A percentile compares a stretch with the other conserved stretches of the same genome.
These are phyloP conservation scores for Blomia tropicalis DNA, from an alignment of 2,888 invertebrate genomes.

Conservation along the genomic window DNA sequence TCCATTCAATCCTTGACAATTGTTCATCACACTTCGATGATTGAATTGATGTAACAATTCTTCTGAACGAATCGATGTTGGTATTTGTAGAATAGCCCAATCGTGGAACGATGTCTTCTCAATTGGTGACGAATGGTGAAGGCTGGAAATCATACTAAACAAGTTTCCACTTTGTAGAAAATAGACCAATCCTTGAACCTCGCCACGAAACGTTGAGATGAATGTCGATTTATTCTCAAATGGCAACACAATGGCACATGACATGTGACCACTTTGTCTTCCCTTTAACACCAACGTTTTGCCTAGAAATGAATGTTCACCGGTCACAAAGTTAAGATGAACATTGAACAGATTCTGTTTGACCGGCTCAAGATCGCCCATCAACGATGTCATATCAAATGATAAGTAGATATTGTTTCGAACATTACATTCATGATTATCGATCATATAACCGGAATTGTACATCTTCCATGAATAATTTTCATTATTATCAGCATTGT, in stretches of 20 bases:
- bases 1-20: slow-evolving; percentile 17
- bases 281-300: slow-evolving; percentile 28
- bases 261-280: slow-evolving; percentile 26
- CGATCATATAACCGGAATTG: neutral
- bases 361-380: slow-evolving; percentile 27
- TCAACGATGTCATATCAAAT: slow-evolving; percentile 27
- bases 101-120: slow-evolving; percentile 27
- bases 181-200: slow-evolving; percentile 29
- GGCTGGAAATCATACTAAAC: slow-evolving; percentile 26
- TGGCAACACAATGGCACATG: slow-evolving; percentile 30
- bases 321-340: slow-evolving; percentile 20
- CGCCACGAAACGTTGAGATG: slow-evolving; percentile 27
- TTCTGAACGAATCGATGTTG: neutral
- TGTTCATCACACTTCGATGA: slow-evolving; percentile 26
- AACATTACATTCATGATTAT: slow-evolving; percentile 12
- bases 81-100: slow-evolving; percentile 25
- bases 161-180: slow-evolving; percentile 28
- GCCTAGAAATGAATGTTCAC: slow-evolving; percentile 29
- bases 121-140: slow-evolving; percentile 28
- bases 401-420: neutral
- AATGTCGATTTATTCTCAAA: slow-evolving; percentile 16
- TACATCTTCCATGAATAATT: slow-evolving; percentile 22
- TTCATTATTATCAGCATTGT: slow-evolving; percentile 14
- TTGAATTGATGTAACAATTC: slow-evolving; percentile 21
- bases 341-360: slow-evolving; percentile 26